Evolutionary conservation across 37 sponge, comb jelly and placozoan genomes (phyloP).

Genomic region (Mnemiopsis leidyi): DNA sequence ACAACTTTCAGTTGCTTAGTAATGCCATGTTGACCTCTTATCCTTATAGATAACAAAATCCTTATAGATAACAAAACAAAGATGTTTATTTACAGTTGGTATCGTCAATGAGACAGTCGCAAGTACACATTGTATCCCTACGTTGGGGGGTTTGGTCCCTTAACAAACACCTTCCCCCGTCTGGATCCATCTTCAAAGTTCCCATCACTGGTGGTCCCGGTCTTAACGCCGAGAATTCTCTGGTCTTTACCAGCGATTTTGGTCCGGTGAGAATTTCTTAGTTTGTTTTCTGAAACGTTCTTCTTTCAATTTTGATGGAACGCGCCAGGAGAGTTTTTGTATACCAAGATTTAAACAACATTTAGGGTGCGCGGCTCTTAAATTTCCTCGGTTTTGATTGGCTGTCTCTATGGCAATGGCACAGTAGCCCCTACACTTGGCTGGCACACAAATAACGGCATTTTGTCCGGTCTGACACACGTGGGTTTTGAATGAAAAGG

Average conservation of each 20-base stretch:
- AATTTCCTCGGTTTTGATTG: background rate
- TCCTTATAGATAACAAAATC: no score
- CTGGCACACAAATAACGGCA: no score
- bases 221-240: background rate
- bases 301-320: background rate
- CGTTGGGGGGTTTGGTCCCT: conserved; percentile 46
- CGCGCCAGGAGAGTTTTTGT: background rate
- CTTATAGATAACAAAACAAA: background rate
- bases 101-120: conserved; percentile 51
- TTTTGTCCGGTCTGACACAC: no score
- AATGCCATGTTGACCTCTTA: no score
- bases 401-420: background rate
- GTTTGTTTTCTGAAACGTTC: background rate
- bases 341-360: background rate
- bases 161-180: background rate
- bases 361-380: background rate
- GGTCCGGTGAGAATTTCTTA: background rate
- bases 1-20: no score
- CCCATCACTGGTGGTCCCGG: conserved; percentile 31
- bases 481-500: no score
- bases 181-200: background rate
- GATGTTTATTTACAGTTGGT: conserved; percentile 10
- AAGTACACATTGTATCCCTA: conserved; percentile 15
- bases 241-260: conserved; percentile 44
- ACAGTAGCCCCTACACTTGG: background rate